Percentiles rank a stretch among this genome's conserved stretches.
Conservation (phyloP, 2,888 invertebrate genomes). For the Dynastes grantii region DNA sequence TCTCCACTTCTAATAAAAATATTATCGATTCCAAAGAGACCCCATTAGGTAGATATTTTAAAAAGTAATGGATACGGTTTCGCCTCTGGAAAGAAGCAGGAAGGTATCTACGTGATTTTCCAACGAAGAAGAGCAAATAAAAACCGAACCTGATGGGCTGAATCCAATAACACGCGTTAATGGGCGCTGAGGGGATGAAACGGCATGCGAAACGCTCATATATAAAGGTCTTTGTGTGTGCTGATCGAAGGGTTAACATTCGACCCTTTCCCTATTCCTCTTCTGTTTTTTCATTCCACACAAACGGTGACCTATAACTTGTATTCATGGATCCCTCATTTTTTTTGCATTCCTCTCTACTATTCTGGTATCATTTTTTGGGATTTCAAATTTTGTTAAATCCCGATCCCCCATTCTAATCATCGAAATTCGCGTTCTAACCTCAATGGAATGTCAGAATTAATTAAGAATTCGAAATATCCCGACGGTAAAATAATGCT, state of each 20-base stretch:
- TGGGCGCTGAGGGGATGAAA: not conserved
- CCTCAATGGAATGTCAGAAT: not conserved
- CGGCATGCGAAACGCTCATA: not conserved
- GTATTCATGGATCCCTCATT: not conserved
- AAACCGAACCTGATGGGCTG: not conserved
- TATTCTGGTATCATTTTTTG: too few species aligned
- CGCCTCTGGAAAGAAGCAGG: not conserved
- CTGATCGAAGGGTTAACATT: slow-evolving; percentile 18
- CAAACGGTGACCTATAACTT: not conserved
- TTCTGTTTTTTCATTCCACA: not conserved
- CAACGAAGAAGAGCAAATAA: not conserved
- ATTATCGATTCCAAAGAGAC: not conserved
- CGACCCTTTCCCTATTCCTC: slow-evolving; percentile 5
- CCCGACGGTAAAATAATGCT: not conserved
- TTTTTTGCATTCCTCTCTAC: too few species aligned
- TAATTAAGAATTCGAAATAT: not conserved
- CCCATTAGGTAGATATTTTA: not conserved
- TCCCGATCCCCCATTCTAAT: too few species aligned
- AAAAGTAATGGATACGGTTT: not conserved
- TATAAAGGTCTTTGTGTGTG: slow-evolving; percentile 31
- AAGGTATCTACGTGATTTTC: slow-evolving; percentile 7
- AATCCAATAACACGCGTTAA: slow-evolving; percentile 23
- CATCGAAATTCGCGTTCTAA: too few species aligned
- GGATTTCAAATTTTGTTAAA: too few species aligned
- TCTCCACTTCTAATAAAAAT: not conserved